Evolutionary conservation across 2,888 invertebrate genomes (phyloP).

Genomic region (Cistogaster globosa): DNA sequence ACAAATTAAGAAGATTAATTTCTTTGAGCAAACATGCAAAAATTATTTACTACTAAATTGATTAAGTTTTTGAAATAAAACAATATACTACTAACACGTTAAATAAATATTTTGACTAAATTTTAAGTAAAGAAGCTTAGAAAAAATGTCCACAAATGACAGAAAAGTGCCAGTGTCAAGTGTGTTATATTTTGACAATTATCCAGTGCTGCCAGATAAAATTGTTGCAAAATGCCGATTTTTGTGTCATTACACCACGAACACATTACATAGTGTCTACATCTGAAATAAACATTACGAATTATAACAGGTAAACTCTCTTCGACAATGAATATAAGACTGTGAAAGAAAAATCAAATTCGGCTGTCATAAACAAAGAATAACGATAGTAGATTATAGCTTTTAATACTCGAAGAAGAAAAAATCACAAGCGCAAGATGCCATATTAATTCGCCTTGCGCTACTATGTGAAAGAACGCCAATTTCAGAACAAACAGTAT

Average conservation of each 20-base stretch:
- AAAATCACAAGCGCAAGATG: too few relatives aligned
- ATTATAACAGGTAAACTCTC: too few relatives aligned
- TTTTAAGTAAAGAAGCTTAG: constrained; percentile 24
- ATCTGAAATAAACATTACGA: too few relatives aligned
- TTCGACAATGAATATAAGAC: too few relatives aligned
- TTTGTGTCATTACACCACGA: neutral
- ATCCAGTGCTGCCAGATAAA: neutral
- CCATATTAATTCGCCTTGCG: too few relatives aligned
- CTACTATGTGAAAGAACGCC: too few relatives aligned
- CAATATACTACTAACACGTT: constrained; percentile 29
- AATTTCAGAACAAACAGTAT: too few relatives aligned
- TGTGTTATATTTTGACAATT: constrained; percentile 38
- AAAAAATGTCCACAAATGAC: constrained; percentile 34
- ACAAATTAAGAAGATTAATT: neutral
- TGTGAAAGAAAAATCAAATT: too few relatives aligned
- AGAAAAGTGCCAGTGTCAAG: constrained; percentile 41
- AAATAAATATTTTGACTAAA: constrained; percentile 15
- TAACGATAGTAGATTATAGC: too few relatives aligned
- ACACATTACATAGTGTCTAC: too few relatives aligned
- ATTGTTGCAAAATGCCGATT: neutral
- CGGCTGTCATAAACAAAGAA: too few relatives aligned
- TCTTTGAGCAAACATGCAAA: neutral
- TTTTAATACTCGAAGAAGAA: too few relatives aligned
- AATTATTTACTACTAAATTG: neutral
- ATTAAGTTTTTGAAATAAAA: neutral